Percentiles rank a stretch among this genome's conserved stretches.
phyloP scores from a whole-genome alignment of 2,797 vertebrate genomes.

The Onychomys arenicola region DNA sequence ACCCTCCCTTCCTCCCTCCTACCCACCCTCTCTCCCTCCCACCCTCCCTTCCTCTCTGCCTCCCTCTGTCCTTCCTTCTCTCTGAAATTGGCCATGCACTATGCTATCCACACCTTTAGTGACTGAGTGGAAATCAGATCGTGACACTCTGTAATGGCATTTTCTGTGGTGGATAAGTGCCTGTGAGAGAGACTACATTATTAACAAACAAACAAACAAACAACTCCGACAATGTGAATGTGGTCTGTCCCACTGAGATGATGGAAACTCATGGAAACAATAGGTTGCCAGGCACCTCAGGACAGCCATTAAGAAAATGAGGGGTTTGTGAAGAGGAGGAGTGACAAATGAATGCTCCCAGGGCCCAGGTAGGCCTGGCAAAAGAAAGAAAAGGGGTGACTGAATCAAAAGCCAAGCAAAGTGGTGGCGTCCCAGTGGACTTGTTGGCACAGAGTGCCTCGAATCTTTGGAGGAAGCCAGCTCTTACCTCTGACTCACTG shows the following conservation, averaged over 20 bases:
- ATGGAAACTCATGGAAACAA: neutral
- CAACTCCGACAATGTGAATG: neutral
- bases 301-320: neutral
- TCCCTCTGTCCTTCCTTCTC: too few species aligned
- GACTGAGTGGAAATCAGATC: neutral
- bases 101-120: neutral
- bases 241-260: neutral
- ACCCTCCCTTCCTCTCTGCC: fast-evolving
- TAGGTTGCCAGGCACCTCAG: neutral
- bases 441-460: fast-evolving
- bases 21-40: neutral
- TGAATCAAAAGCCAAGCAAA: neutral
- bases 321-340: neutral
- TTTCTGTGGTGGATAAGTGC: neutral
- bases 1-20: too few species aligned
- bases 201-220: neutral
- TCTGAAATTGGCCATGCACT: neutral
- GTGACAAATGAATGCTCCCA: fast-evolving
- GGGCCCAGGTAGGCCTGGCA: neutral
- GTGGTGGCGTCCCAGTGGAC: neutral
- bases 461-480: neutral
- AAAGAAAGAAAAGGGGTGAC: neutral
- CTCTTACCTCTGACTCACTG: neutral
- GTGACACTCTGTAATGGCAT: neutral
- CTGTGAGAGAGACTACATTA: neutral